Evolutionary conservation across 64 coral and sea anemone genomes (phyloP).

Genomic region (Astreopora myriophthalma): DNA sequence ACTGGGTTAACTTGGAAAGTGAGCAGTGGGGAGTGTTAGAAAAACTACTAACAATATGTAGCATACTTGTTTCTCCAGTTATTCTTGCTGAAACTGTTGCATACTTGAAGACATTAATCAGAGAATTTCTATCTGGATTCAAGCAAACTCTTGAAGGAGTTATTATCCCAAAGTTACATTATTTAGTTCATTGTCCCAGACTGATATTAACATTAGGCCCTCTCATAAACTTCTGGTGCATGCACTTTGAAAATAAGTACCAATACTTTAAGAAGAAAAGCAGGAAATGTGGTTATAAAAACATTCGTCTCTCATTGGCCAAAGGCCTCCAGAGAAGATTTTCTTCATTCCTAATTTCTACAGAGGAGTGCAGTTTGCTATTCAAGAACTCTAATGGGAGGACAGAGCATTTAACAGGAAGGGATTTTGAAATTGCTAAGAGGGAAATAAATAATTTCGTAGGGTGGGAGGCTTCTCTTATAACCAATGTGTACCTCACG

Average conservation of each 20-base stretch:
- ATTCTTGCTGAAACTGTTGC: background rate
- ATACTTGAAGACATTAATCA: slow-evolving; percentile 23
- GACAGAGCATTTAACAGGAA: background rate
- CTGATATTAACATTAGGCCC: slow-evolving; percentile 2
- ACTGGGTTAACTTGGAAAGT: slow-evolving; percentile 10
- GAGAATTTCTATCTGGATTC: background rate
- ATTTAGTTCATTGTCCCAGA: slow-evolving; percentile 7
- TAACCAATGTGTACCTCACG: background rate
- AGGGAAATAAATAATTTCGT: background rate
- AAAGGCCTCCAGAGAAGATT: background rate
- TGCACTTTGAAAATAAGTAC: slow-evolving; percentile 10
- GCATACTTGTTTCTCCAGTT: slow-evolving; percentile 8
- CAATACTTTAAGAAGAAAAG: slow-evolving; percentile 30
- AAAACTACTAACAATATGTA: slow-evolving; percentile 1
- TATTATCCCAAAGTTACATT: slow-evolving; percentile 16
- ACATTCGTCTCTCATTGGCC: background rate
- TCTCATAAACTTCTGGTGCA: background rate
- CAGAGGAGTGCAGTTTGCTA: background rate
- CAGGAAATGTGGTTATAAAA: slow-evolving; percentile 2
- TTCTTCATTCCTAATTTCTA: background rate
- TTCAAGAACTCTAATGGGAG: background rate
- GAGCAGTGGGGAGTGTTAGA: background rate
- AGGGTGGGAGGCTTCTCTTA: background rate
- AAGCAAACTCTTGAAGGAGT: background rate
- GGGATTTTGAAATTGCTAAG: slow-evolving; percentile 9